Evolutionary conservation across 2,888 invertebrate species (phyloP), one percentile per base, ranked within the genome.

Genomic region (Saturnia pavonia): DNA sequence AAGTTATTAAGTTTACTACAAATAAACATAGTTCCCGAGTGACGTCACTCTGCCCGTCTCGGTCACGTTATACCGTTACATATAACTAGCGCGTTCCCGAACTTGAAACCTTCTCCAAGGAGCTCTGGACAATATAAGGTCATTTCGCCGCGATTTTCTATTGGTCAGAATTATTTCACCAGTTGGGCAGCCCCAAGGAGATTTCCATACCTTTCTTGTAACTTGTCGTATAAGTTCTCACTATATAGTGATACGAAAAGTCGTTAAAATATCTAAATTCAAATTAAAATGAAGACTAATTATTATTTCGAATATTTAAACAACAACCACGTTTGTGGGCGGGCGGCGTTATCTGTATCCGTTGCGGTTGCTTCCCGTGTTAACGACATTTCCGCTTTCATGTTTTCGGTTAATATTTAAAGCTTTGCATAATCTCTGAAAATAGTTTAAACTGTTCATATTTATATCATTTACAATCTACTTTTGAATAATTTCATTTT

Each of bases 311-410:
- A 60, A 25, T 60, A 25, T 66, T 66, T 70, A 66, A 16, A 54
- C 40, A 42, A 22, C 40, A 45, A 51, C 16, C 70, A 57, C 40
- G 54, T 57, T 27, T 48, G 70, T 54, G 57, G 69, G 34, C 66
- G 60, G 57, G 71, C 69, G 51, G 57, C 70, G 73, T 66, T 75
- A 74, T 74, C 75, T 68, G 68, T 70, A 60, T 70, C 73, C 74
- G 71, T 67, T 69, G 72, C 71, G 71, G 74, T 72, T 72, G 71
- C 69, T 72, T 74, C 74, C 74, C 70, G 67, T 72, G 71, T 42
- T 73, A 68, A 68, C 68, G 72, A 70, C 72, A 72, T 68, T 70
- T 72, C 72, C 70, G 70, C 54, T 70, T 70, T 68, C 63, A 68
- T 57, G 70, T 66, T 68, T 68, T 68, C 43, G 70, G 48, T n/a